phyloP scores from a whole-genome alignment of 23 tunicate genomes.

The Pegea sp. region DNA sequence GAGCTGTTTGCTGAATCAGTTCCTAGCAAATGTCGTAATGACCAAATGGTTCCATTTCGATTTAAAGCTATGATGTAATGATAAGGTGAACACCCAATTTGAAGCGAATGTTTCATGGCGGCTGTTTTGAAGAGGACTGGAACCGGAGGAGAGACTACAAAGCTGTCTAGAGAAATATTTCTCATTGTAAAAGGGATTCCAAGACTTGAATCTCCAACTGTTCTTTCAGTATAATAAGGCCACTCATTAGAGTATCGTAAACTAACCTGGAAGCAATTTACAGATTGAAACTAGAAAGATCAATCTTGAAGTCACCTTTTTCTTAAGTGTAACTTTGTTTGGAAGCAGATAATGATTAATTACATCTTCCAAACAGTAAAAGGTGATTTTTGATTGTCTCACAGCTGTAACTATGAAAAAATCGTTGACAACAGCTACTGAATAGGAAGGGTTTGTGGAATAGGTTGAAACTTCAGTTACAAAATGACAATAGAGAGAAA shows the following conservation, averaged over 20 bases:
- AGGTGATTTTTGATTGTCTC: constrained; percentile 15
- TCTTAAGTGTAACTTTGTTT: not conserved
- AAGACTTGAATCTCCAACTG: constrained; percentile 18
- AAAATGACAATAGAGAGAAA: constrained; percentile 33
- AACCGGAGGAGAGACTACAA: no score
- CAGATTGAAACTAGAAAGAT: not conserved
- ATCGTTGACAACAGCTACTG: constrained; percentile 13
- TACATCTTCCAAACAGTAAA: constrained; percentile 28
- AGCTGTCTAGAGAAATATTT: constrained; percentile 3
- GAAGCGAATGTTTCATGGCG: constrained; percentile 5
- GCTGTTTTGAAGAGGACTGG: constrained; percentile 19
- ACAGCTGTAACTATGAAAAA: constrained; percentile 12
- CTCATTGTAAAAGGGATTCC: constrained; percentile 59
- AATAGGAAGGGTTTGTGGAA: constrained; percentile 2
- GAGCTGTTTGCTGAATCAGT: not conserved
- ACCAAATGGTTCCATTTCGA: constrained; percentile 40
- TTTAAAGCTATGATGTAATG: constrained; percentile 39
- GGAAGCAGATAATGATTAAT: constrained; percentile 6
- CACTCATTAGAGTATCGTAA: not conserved
- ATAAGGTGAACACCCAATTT: constrained; percentile 51
- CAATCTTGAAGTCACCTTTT: constrained; percentile 3
- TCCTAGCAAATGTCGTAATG: constrained; percentile 2
- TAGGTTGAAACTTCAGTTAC: constrained; percentile 8
- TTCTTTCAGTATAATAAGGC: not conserved
- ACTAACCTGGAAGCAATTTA: constrained; percentile 7